Percentiles rank a stretch among this genome's conserved stretches.
These are phyloP conservation scores for Machimus rusticus DNA, from an alignment of 2,888 invertebrate genomes.

Conservation along the genomic window DNA sequence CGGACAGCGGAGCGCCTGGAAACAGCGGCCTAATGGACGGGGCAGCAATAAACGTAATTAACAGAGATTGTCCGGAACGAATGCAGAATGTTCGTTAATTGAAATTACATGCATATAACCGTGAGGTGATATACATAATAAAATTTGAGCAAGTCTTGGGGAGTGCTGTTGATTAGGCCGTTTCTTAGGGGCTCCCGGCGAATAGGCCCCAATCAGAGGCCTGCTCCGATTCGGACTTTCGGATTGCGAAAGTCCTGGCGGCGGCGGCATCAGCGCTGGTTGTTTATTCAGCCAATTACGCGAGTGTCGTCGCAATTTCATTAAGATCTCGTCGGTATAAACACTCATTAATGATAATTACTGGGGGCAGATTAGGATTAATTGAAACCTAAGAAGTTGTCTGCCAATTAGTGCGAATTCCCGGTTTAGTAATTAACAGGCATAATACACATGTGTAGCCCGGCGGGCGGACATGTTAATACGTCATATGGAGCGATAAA, in stretches of 20 bases:
- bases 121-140: background rate
- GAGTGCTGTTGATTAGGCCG: background rate
- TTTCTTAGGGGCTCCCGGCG: background rate
- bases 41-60: background rate
- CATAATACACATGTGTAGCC: conserved; percentile 41
- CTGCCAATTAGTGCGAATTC: conserved; percentile 52
- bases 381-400: conserved; percentile 52
- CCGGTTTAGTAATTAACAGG: conserved; percentile 51
- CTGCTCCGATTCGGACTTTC: background rate
- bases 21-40: background rate
- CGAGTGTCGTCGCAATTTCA: conserved; percentile 34
- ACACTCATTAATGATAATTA: conserved; percentile 35
- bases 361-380: conserved; percentile 43
- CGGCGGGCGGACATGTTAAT: conserved; percentile 41
- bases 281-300: conserved; percentile 22
- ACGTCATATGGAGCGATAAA: conserved; percentile 42
- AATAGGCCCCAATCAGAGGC: background rate
- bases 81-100: background rate
- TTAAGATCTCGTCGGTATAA: conserved; percentile 20
- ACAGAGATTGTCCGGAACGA: background rate
- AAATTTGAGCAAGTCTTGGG: background rate
- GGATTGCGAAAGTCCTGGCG: background rate
- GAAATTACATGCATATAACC: background rate
- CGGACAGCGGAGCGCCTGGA: background rate
- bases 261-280: background rate